A percentile compares a stretch with the other conserved stretches of the same genome.
Conservation (phyloP, 2,888 invertebrate genomes). For the Agrotis puta region DNA sequence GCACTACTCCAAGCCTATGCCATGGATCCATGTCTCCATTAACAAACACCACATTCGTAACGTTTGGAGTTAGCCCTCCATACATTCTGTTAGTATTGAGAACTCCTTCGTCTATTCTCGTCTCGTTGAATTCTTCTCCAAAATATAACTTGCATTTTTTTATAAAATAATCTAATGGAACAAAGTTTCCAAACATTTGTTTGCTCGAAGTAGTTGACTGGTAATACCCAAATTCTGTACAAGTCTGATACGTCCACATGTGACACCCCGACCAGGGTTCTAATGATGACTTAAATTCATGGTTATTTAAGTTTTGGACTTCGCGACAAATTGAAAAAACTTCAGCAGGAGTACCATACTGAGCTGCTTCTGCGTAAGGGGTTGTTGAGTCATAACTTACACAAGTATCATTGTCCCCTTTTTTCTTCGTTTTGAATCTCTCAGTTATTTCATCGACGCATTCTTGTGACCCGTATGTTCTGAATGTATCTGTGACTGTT, state of each 20-base stretch:
- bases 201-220: slow-evolving; percentile 91
- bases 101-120: slow-evolving; percentile 78
- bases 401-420: slow-evolving; percentile 79
- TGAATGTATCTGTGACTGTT: slow-evolving; percentile 78
- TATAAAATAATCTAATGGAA: slow-evolving; percentile 82
- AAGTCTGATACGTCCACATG: slow-evolving; percentile 92
- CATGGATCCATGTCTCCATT: not conserved
- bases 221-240: slow-evolving; percentile 94
- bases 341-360: slow-evolving; percentile 71
- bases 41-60: slow-evolving; percentile 76
- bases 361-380: slow-evolving; percentile 72
- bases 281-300: slow-evolving; percentile 70
- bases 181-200: slow-evolving; percentile 90
- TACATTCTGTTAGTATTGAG: slow-evolving; percentile 86
- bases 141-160: slow-evolving; percentile 81
- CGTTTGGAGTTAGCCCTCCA: slow-evolving; percentile 84
- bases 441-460: slow-evolving; percentile 74
- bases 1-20: not conserved
- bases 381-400: slow-evolving; percentile 70
- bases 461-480: slow-evolving; percentile 73
- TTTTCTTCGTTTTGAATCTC: slow-evolving; percentile 72
- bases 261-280: fast-evolving
- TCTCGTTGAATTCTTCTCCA: slow-evolving; percentile 79
- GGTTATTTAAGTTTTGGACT: slow-evolving; percentile 68
- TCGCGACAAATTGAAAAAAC: not conserved